Evolutionary conservation across 2,113 vertebrate genomes (phyloP), one percentile per base, ranked within the genome.

Genomic region (Hyla sarda): DNA sequence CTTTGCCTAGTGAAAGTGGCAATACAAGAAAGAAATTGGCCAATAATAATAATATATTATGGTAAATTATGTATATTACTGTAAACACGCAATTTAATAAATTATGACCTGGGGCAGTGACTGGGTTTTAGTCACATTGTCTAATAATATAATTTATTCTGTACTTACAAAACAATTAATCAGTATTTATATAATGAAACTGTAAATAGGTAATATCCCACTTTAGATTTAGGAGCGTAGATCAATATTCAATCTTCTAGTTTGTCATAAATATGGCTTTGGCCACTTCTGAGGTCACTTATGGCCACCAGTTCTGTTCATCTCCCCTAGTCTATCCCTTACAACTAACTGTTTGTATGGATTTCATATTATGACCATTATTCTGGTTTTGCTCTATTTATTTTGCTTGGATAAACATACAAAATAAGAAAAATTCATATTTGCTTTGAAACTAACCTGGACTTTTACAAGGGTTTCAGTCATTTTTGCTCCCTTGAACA

Each of bases 401-500:
- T 50, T 52, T 32, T 12, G 28, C 74, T 77, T 54, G 28, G 52
- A 25, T 23, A 77, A 54, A 32, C 9, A 21, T 54, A 10, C 45
- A 48, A 50, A 75, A 75, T 5, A 28, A 6, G 5, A 47, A 16
- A 19, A 30, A 32, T 32, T 76, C 13, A 52, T 9, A 52, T 50
- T 77, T 52, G 6, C 16, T 54, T 77, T 32, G 28, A 77, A 77
- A 77, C 74, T 17, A 52, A 30, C 48, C 30, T 14, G 13, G n/a
- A 76, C 48, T 52, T 30, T 48, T 32, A 14, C 48, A 77, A 77
- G 25, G 21, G 16, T 77, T 77, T 77, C 48, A 21, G 41, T 48
- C 71, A 73, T 73, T 47, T n/a, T 73, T 72, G 12, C 71, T 45
- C 72, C 48, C 23, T 45, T 73, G 41, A 74, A 77, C 25, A 32